Percentiles rank a stretch among this genome's conserved stretches.
Evolutionary conservation across 2,888 invertebrate genomes (phyloP).

Genomic region (Lutraria lutraria): DNA sequence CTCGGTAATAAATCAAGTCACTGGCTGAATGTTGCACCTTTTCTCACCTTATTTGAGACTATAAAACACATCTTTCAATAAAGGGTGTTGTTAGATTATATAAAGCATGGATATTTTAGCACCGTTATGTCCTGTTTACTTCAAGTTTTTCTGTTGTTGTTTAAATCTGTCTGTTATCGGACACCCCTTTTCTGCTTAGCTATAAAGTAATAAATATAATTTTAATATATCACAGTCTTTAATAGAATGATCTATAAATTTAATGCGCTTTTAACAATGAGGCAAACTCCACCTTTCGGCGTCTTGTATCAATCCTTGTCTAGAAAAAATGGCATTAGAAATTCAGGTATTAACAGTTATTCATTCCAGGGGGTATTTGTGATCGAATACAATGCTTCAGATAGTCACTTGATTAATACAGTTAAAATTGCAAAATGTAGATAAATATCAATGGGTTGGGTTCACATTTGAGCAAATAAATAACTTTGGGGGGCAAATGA

Average conservation of each 20-base stretch:
- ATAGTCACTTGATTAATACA: neutral
- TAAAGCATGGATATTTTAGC: too few relatives aligned
- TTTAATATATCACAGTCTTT: constrained; percentile 26
- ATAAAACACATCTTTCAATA: too few relatives aligned
- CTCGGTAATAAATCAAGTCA: too few relatives aligned
- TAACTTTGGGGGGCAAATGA: too few relatives aligned
- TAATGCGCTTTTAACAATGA: constrained; percentile 25
- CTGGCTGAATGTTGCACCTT: too few relatives aligned
- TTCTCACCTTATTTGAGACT: too few relatives aligned
- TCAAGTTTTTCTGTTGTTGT: neutral
- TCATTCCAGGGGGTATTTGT: neutral
- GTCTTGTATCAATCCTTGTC: constrained; percentile 33
- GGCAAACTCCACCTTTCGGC: constrained; percentile 14
- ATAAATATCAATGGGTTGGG: neutral
- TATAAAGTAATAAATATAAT: constrained; percentile 21
- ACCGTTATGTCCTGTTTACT: too few relatives aligned
- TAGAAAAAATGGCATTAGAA: constrained; percentile 21
- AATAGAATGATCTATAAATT: constrained; percentile 17
- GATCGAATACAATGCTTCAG: neutral
- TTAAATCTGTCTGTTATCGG: constrained; percentile 27
- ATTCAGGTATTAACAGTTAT: neutral
- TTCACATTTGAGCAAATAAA: too few relatives aligned
- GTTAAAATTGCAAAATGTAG: neutral
- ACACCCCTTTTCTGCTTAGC: neutral
- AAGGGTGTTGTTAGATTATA: too few relatives aligned